A percentile compares a stretch with the other conserved stretches of the same genome.
phyloP scores from a whole-genome alignment of 1,140 invertebrate genomes.

The Drusus annulatus region DNA sequence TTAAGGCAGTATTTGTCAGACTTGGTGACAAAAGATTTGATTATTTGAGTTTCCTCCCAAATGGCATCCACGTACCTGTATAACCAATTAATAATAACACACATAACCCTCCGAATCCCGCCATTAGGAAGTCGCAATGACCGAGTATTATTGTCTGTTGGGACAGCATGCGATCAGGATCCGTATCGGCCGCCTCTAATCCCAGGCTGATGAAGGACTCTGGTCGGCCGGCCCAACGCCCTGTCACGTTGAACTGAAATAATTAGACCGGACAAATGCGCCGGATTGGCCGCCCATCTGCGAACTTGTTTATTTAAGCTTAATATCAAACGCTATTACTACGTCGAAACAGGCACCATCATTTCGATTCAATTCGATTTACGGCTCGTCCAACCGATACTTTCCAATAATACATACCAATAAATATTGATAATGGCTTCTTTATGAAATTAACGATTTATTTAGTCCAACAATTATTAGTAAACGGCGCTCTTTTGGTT shows the following conservation, averaged over 20 bases:
- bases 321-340: not conserved
- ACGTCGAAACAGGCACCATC: not conserved
- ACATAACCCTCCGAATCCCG: too few species aligned
- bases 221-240: not conserved
- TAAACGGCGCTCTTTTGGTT: too few species aligned
- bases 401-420: too few species aligned
- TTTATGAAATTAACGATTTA: too few species aligned
- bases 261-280: constrained; percentile 21
- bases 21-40: too few species aligned
- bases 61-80: too few species aligned
- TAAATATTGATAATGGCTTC: too few species aligned
- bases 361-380: not conserved
- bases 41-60: too few species aligned
- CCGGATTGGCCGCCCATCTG: not conserved
- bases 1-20: too few species aligned
- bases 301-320: constrained; percentile 25
- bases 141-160: not conserved
- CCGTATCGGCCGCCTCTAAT: constrained; percentile 1
- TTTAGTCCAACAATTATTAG: too few species aligned
- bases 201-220: constrained; percentile 6
- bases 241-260: constrained; percentile 29
- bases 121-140: not conserved
- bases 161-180: not conserved
- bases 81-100: too few species aligned
- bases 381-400: too few species aligned